Evolutionary conservation across 2,797 vertebrate species (phyloP).

Genomic region (Poecilia wingei): DNA sequence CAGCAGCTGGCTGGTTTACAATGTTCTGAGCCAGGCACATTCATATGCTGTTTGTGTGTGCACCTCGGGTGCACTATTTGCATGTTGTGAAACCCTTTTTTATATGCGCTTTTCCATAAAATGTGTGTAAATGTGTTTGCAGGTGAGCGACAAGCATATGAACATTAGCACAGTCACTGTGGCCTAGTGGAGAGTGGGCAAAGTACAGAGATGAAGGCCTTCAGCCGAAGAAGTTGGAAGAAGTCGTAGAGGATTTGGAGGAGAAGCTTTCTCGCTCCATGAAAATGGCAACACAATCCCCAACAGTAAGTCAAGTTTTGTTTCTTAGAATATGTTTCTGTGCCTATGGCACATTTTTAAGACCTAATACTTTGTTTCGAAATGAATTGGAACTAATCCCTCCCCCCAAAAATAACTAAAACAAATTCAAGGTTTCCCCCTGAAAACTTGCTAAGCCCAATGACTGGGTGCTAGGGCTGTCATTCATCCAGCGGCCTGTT

Average conservation of each 20-base stretch:
- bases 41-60: constrained; percentile 29
- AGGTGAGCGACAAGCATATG: constrained; percentile 86
- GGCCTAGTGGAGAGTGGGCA: constrained; percentile 84
- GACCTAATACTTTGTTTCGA: neutral
- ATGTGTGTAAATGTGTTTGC: constrained; percentile 34
- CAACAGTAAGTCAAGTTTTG: constrained; percentile 63
- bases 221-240: constrained; percentile 51
- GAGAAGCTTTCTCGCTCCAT: constrained; percentile 74
- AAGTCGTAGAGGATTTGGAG: constrained; percentile 80
- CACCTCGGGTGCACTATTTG: neutral
- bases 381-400: too few species aligned
- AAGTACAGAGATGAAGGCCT: constrained; percentile 81
- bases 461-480: too few species aligned
- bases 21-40: constrained; percentile 58
- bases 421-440: too few species aligned
- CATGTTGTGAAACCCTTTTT: neutral
- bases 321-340: neutral
- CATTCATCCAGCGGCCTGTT: too few species aligned
- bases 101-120: neutral
- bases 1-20: constrained; percentile 53
- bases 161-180: constrained; percentile 76
- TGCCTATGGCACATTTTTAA: neutral
- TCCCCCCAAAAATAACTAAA: too few species aligned
- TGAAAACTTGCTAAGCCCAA: too few species aligned
- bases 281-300: constrained; percentile 76